Base-by-base conservation (phyloP, 2,888 invertebrate species). In the Diarsia rubi region DNA sequence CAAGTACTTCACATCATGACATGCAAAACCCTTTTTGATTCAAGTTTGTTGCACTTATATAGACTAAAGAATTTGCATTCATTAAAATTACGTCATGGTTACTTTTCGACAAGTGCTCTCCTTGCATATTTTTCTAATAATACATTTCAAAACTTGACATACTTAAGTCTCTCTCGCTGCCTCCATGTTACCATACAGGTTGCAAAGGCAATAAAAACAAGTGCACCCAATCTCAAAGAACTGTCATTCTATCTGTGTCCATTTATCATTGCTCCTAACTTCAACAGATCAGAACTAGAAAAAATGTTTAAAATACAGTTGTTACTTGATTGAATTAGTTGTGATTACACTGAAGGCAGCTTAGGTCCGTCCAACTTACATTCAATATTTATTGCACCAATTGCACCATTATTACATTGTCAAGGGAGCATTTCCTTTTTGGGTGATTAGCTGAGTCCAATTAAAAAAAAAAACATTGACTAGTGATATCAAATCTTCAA, bases 1-100 rank as follows among this genome's bases (percentile, higher is more conserved):
- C 94, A 95, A 81, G 94, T 96, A 21, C 91, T 97, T 12, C 97
- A 97, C 85, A 95, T 97, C 74, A 97, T 96, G 94, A 97, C 96
- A 52, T 97, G 97, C 83, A 97, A 97, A 90, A 97, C 96, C 69
- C 88, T 97, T 52, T 97, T 97, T 92, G 97, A 97, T 88, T 96
- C 96, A 59, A 97, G 96, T 91, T 92, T 97, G 77, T 86, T 94
- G 79, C 96, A 96, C 88, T 90, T 97, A 73, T 94, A 95, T 81
- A 94, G 93, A 82, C 86, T 97, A 75, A 96, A 95, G 88, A 94
- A 95, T 89, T 91, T 97, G 81, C 94, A 94, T 83, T 97, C 97
- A 75, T 89, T 97, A 24, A 97, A 97, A 88, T 89, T 97, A 83
- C 94, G 97, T 24, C 97, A 97, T 88, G 96, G 96, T n/a, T 97